Base-by-base conservation (phyloP, 2,113 vertebrate genomes). In the Stictonetta naevosa region DNA sequence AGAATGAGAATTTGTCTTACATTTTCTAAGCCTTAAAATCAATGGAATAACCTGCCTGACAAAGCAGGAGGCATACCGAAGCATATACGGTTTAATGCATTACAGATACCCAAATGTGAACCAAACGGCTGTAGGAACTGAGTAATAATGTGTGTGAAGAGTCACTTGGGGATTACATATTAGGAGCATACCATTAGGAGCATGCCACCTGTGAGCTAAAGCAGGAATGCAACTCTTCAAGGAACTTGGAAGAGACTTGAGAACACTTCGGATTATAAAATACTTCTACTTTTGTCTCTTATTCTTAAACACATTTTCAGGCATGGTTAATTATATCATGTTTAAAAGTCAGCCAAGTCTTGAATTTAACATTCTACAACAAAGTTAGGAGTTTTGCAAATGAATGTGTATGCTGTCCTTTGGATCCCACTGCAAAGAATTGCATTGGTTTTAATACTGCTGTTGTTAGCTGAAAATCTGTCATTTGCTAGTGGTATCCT, bases 301-400 rank as follows among this genome's bases (percentile, higher is more conserved):
- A n/a, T 26, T 40, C 66, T 40, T 83, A n/a, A 86, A 76, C 3
- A 48, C 53, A 31, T 90, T 86, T 91, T 40, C 53, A 86, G 68
- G 52, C 79, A 4, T n/a, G 67, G 76, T 93, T 94, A 89, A 94
- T 93, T 96, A 86, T 17, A 68, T 78, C 69, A 69, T 38, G n/a
- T 94, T 93, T 95, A 85, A 94, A 90, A 96, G 91, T 68, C 88
- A 97, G 90, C 81, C 83, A 92, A 95, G 66, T 17, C 91, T 73
- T 53, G 69, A 95, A 92, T 85, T 83, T 66, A 52, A 42, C 72
- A 42, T 78, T 31, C 67, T 31, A 23, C 21, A 66, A 75, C 56
- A 87, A 73, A 84, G 56, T 19, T 17, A 44, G n/a, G 74, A 81
- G 59, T 87, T 92, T 53, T 86, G 40, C 82, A 76, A 90, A 81